Evolutionary conservation across 2,113 vertebrate genomes (phyloP).

Genomic region (Aix galericulata): DNA sequence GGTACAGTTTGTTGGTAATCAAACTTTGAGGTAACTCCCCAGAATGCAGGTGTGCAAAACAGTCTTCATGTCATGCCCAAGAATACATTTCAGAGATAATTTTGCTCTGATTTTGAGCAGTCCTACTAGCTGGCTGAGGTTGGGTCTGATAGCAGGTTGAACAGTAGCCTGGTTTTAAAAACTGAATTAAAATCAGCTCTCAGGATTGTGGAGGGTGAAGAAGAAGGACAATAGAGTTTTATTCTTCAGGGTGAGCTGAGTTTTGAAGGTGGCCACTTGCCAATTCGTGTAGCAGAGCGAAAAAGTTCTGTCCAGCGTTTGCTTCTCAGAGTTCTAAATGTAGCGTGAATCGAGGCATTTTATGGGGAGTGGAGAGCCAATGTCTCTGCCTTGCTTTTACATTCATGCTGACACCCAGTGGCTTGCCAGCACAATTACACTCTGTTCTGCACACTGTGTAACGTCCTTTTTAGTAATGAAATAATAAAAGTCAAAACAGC

Average conservation of each 20-base stretch:
- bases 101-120: background rate
- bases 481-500: background rate
- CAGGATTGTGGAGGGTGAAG: background rate
- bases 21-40: background rate
- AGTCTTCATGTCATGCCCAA: background rate
- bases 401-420: conserved; percentile 77
- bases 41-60: background rate
- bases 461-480: accelerated
- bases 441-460: accelerated
- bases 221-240: background rate
- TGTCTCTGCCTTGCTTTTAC: background rate
- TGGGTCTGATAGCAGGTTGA: accelerated
- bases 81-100: accelerated
- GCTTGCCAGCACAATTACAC: background rate
- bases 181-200: background rate
- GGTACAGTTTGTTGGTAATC: accelerated
- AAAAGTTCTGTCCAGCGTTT: background rate
- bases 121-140: background rate
- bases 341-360: accelerated
- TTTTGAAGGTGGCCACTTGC: background rate
- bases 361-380: background rate
- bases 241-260: background rate
- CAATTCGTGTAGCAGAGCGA: background rate
- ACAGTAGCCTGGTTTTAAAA: background rate
- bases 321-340: background rate